Evolutionary conservation across 2,113 vertebrate species (phyloP), one percentile per base, ranked within the genome.

Genomic region (Hippocampus comes): DNA sequence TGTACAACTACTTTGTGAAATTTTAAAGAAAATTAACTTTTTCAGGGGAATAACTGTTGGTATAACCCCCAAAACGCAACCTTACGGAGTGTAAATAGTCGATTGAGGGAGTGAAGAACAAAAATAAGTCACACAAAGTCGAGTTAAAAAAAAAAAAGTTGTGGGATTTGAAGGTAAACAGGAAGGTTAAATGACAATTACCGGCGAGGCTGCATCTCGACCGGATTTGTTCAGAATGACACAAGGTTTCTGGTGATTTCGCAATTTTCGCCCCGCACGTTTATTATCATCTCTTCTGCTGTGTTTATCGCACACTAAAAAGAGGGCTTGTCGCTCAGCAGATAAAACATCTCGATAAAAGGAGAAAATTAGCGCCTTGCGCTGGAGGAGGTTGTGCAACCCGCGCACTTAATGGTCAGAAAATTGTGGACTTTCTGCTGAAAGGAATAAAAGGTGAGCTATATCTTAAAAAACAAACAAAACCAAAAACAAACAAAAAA

Each of bases 151-250:
- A 25, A 27, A 17, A 1, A 30, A 30, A 15, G 1, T 60, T 30
- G 14, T n/a, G 14, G 30, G 10, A 15, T 59, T 60, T 60, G 57
- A 60, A 60, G 57, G 57, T 60, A 60, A 59, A 60, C 57, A 17
- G 57, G 25, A 60, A 60, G 25, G 57, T 60, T 60, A 18, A 60
- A 60, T 6, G 23, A 30, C 57, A 60, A 60, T 60, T 60, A 60
- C 11, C 12, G 25, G 6, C 6, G 15, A 27, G 57, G 25, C 25
- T 8, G 57, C 57, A 5, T 30, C 15, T 30, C 6, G 14, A 30
- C 12, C 57, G 57, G 23, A 5, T 38, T 30, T 27, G 12, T 17
- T 25, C 57, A 60, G 25, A 60, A 30, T 30, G 14, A 60, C 57
- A 60, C 56, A 59, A 59, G 56, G 56, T 27, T 59, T 59, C 56